A percentile compares a stretch with the other conserved stretches of the same genome.
phyloP scores from a whole-genome alignment of 2,113 vertebrate species.

The Arothron firmamentum region DNA sequence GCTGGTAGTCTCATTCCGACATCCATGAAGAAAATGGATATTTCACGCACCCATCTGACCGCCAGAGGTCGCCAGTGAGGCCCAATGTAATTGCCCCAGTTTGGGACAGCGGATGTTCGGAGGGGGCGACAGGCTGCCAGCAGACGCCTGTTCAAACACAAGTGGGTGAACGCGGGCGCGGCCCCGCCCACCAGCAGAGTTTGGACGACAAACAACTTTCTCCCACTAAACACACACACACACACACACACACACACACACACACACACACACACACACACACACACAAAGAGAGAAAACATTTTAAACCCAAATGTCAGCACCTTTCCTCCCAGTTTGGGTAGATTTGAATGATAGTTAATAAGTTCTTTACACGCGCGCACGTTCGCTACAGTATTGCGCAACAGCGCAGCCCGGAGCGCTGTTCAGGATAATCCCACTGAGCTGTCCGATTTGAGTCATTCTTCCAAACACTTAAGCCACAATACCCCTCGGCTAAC shows the following conservation, averaged over 20 bases:
- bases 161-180: constrained; percentile 11
- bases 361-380: not conserved
- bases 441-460: not conserved
- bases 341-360: not conserved
- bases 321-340: too few relatives aligned
- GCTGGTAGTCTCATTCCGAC: too few relatives aligned
- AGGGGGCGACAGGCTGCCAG: constrained; percentile 3
- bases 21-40: too few relatives aligned
- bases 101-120: too few relatives aligned
- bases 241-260: not conserved
- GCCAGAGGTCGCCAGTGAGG: too few relatives aligned
- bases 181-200: constrained; percentile 3
- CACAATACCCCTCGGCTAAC: not conserved
- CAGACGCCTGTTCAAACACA: constrained; percentile 6
- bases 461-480: not conserved
- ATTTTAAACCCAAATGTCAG: too few relatives aligned
- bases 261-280: constrained; percentile 6
- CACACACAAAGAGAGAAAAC: too few relatives aligned
- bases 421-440: not conserved
- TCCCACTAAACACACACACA: not conserved
- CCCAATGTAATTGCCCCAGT: too few relatives aligned
- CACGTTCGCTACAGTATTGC: not conserved
- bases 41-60: too few relatives aligned
- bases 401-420: not conserved
- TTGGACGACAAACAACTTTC: constrained; percentile 15